Base-by-base conservation (phyloP, 2,888 invertebrate species). In the Lymantria dispar region DNA sequence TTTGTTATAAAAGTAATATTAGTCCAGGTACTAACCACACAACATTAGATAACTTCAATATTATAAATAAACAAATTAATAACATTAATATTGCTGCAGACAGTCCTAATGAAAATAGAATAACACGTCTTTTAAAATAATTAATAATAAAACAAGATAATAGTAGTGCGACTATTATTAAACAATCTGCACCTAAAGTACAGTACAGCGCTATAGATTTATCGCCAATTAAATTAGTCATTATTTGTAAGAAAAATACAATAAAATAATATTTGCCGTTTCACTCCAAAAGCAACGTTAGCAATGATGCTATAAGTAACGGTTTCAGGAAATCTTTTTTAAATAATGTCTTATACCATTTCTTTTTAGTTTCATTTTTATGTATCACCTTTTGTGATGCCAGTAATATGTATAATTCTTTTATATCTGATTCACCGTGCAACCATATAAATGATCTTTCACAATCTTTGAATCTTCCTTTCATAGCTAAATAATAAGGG, bases 401-500 rank as follows among this genome's bases (percentile, higher is more conserved):
- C 47, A 69, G 64, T 45, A 67, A 52, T n/a, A 69, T 60, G 10
- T 69, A 43, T 12, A 82, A 50, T 15, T 79, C 72, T 15, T 54
- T 68, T 29, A 60, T 56, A 14, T 60, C 38, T 5, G 45, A 38
- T 9, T 0, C 11, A 29, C 45, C 45, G 9, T 29, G 38, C 7
- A 45, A 29, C 71, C 74, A 82, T 5, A 47, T 45, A 46, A 71
- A 76, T 0, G 78, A 62, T 43, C 62, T 56, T 22, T 69, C 58
- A 46, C 76, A 78, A 8, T 79, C 76, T 2, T 60, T 59, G 51
- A 67, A 76, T 14, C 63, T 63, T 3, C 78, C 78, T 52, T 68
- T 76, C 53, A 75, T 55, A 0, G 78, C 82, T 9, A 74, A 60
- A 48, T 60, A 73, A 0, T 73, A 65, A 1, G 81, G 81, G 33